Base-by-base conservation (phyloP, 2,888 invertebrate genomes). In the Athrips mouffetella region DNA sequence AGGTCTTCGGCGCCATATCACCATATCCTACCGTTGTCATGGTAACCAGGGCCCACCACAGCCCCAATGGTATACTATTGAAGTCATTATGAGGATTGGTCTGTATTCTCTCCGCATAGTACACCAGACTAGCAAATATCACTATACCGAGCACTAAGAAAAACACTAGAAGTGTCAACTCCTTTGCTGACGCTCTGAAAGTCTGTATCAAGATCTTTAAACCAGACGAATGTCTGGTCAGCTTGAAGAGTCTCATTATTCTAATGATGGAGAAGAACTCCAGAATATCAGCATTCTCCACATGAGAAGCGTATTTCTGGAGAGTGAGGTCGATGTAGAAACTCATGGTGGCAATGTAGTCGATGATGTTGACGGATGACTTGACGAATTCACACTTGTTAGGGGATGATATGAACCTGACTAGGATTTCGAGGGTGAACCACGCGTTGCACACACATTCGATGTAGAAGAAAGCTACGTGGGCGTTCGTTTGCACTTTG, bases 11-110 rank as follows among this genome's bases (percentile, higher is more conserved):
- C 63, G 95, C 97, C 98, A 98, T 98, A 85, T 98, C 98, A 51
- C 98, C 98, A 80, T 98, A 99, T 37, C 98, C 98, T 51, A 98
- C 98, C 0, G 97, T 98, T 62, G 98, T 99, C 98, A 99, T 98
- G 61, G 98, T 98, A 60, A 98, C 98, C 85, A 98, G 91, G 39
- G 98, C 98, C 98, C 98, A 99, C 98, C 98, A 98, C 59, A 98
- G 89, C 39, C 98, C 98, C 67, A 98, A 90, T 39, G 98, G 98
- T 90, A 99, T 99, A 85, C 97, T 98, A 81, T 97, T 97, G 90
- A 99, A 99, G 89, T 98, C 97, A 88, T 98, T 98, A 80, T 97
- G 94, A 53, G 97, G 97, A 89, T 97, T 96, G 59, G 94, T 95
- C 84, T 97, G 96, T 72, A 98, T 97, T 71, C 98, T 91, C 87